Percentiles rank a stretch among this genome's conserved stretches.
Evolutionary conservation across 2,113 vertebrate species (phyloP).

Genomic region (Perca flavescens): DNA sequence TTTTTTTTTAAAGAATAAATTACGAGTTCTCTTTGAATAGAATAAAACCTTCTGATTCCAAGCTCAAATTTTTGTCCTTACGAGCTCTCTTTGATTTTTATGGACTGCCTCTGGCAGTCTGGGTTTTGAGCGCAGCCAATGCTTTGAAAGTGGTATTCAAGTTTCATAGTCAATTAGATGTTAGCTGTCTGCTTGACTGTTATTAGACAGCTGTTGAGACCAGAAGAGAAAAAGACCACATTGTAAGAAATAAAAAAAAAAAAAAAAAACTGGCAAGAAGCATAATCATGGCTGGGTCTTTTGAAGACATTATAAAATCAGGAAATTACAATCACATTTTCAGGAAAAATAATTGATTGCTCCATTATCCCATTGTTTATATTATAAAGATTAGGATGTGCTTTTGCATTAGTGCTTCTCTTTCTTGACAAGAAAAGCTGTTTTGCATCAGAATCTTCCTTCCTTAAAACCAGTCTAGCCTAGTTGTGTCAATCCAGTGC

Average conservation of each 20-base stretch:
- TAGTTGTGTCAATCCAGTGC: conserved; percentile 1
- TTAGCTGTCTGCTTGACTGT: conserved; percentile 62
- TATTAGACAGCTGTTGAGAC: conserved; percentile 64
- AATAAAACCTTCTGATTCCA: conserved; percentile 44
- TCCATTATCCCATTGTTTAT: neutral
- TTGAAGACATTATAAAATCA: conserved; percentile 16
- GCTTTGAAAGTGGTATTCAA: conserved; percentile 67
- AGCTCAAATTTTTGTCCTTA: conserved; percentile 50
- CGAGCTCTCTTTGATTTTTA: conserved; percentile 67
- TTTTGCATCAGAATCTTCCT: neutral
- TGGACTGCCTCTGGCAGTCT: conserved; percentile 60
- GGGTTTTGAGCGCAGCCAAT: conserved; percentile 52
- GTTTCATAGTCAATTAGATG: conserved; percentile 65
- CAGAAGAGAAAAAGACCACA: conserved; percentile 45
- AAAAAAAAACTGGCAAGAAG: conserved; percentile 9
- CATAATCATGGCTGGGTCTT: conserved; percentile 1
- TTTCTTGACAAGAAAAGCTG: neutral
- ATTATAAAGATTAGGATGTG: neutral
- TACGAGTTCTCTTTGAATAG: conserved; percentile 50
- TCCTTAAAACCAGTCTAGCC: neutral
- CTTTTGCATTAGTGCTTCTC: neutral
- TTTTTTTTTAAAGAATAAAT: conserved; percentile 48
- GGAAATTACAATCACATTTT: conserved; percentile 6
- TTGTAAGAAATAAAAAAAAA: conserved; percentile 39
- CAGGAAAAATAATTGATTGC: neutral